Evolutionary conservation across 2,113 vertebrate genomes (phyloP).

Genomic region (Saccopteryx leptura): DNA sequence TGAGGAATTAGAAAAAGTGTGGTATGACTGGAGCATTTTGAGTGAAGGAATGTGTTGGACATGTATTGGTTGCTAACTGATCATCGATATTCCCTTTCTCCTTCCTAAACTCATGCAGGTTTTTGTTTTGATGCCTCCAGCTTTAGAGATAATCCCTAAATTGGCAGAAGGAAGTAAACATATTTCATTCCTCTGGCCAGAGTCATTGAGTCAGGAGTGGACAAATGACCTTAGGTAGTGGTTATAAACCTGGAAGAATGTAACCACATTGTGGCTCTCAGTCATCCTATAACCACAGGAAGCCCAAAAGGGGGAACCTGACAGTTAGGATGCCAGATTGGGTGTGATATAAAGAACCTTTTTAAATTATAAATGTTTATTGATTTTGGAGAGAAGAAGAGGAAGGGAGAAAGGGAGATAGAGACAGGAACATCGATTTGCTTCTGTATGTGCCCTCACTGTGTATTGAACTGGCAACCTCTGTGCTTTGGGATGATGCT

Average conservation of each 20-base stretch:
- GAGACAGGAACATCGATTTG: too few relatives aligned
- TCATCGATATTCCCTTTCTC: background rate
- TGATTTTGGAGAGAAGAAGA: too few relatives aligned
- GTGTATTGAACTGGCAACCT: too few relatives aligned
- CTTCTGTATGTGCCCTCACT: too few relatives aligned
- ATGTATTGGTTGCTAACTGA: background rate
- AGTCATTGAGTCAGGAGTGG: background rate
- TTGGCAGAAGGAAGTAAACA: conserved; percentile 32
- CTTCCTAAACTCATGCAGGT: background rate
- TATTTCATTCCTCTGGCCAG: background rate
- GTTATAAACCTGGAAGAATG: conserved; percentile 25
- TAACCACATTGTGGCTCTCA: background rate
- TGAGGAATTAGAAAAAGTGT: conserved; percentile 17
- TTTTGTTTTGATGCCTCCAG: conserved; percentile 49
- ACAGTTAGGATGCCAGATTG: background rate
- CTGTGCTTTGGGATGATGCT: too few relatives aligned
- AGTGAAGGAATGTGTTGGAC: background rate
- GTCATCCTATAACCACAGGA: background rate
- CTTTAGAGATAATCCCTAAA: conserved; percentile 34
- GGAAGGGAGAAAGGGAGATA: too few relatives aligned
- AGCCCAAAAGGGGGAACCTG: background rate
- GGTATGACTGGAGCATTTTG: background rate
- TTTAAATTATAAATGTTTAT: too few relatives aligned
- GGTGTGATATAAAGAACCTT: background rate
- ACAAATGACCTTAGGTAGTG: conserved; percentile 27